These are phyloP conservation scores for Mus caroli DNA, from an alignment of 2,797 vertebrate genomes.

Conservation along the genomic window DNA sequence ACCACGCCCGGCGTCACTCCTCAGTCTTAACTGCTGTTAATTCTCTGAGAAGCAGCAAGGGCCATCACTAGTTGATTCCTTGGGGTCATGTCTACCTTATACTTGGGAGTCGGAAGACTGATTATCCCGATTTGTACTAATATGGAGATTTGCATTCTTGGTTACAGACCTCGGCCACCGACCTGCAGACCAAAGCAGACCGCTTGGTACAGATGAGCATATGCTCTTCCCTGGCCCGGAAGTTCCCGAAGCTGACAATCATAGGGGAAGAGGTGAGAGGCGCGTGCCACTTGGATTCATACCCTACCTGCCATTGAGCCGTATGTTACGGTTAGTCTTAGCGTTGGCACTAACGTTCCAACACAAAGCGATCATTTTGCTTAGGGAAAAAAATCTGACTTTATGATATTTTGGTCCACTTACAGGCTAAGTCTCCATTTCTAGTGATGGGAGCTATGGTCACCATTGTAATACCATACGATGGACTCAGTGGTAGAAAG, in stretches of 20 bases:
- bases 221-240: conserved; percentile 93
- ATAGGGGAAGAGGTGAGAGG: conserved; percentile 97
- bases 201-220: conserved; percentile 97
- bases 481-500: background rate
- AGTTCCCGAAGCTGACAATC: conserved; percentile 96
- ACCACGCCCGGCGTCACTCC: background rate
- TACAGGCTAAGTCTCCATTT: background rate
- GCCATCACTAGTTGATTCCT: background rate
- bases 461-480: background rate
- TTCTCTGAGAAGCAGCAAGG: background rate
- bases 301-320: conserved; percentile 12
- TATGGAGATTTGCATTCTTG: background rate
- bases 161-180: conserved; percentile 92
- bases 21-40: background rate
- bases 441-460: background rate
- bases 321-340: background rate
- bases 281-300: background rate
- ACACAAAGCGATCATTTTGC: background rate
- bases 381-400: conserved; percentile 14
- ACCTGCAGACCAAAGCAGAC: conserved; percentile 98
- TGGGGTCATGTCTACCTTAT: background rate
- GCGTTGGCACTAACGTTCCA: background rate
- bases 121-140: background rate
- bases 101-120: background rate
- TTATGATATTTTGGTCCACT: conserved; percentile 27